Conservation (phyloP, 2,797 vertebrate species). For the Syncerus caffer region DNA sequence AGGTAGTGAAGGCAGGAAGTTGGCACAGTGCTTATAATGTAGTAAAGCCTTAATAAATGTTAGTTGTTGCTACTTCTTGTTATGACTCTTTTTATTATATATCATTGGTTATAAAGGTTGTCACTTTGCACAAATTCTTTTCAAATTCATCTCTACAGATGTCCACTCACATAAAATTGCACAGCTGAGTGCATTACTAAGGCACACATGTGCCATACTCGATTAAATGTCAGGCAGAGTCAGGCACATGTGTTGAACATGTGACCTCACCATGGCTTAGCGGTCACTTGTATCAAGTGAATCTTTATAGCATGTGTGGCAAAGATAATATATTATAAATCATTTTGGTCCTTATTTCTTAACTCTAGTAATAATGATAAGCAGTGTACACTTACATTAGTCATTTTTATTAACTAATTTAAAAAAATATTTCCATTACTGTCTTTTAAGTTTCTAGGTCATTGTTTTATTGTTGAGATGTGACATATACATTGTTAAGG, state of each 20-base stretch:
- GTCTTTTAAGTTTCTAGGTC: background rate
- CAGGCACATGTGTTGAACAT: background rate
- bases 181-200: conserved; percentile 2
- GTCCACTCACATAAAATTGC: conserved; percentile 55
- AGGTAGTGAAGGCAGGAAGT: background rate
- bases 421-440: background rate
- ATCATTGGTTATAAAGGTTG: background rate
- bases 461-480: background rate
- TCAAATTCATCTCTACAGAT: conserved; percentile 28
- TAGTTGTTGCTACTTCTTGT: background rate
- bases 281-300: background rate
- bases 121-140: conserved; percentile 52
- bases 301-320: background rate
- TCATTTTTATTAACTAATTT: background rate
- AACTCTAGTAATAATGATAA: background rate
- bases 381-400: background rate
- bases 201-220: conserved; percentile 47
- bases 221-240: background rate
- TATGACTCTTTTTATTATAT: background rate
- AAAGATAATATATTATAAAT: background rate
- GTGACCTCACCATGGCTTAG: background rate
- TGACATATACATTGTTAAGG: background rate
- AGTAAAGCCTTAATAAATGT: background rate
- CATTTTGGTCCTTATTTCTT: background rate
- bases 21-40: background rate